These are phyloP conservation scores for Platichthys flesus DNA, from an alignment of 2,113 vertebrate species.

Conservation along the genomic window DNA sequence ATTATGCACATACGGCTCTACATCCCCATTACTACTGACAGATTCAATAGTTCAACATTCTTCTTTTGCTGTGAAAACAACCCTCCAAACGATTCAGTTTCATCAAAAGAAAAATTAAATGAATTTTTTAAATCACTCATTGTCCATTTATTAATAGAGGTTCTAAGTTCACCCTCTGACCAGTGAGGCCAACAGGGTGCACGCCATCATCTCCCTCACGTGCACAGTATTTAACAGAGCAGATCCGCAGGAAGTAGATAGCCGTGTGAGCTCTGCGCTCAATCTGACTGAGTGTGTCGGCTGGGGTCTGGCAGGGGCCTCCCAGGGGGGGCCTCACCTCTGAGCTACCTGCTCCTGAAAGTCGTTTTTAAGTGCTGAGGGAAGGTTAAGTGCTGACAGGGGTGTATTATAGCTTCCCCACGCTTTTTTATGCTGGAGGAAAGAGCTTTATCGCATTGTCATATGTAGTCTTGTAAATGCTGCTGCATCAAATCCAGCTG, in stretches of 20 bases:
- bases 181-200: constrained; percentile 12
- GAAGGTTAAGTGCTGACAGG: constrained; percentile 67
- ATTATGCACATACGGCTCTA: too few relatives aligned
- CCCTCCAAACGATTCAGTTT: too few relatives aligned
- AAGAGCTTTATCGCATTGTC: constrained; percentile 43
- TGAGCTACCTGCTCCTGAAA: constrained; percentile 39
- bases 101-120: not conserved
- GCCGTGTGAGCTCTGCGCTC: constrained; percentile 27
- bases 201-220: constrained; percentile 18
- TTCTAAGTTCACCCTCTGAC: not conserved
- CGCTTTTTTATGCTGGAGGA: constrained; percentile 40
- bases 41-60: too few relatives aligned
- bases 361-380: constrained; percentile 59
- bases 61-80: too few relatives aligned
- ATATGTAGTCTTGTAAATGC: constrained; percentile 57
- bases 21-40: too few relatives aligned
- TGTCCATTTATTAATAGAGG: too few relatives aligned
- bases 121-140: too few relatives aligned
- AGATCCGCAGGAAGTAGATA: constrained; percentile 34
- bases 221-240: constrained; percentile 16
- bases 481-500: constrained; percentile 47
- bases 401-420: constrained; percentile 49
- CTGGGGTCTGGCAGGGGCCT: constrained; percentile 39
- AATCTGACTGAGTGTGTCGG: constrained; percentile 30
- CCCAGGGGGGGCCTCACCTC: constrained; percentile 44